Conservation (phyloP, 1,140 invertebrate species). For the Dinothrombium tinctorium region DNA sequence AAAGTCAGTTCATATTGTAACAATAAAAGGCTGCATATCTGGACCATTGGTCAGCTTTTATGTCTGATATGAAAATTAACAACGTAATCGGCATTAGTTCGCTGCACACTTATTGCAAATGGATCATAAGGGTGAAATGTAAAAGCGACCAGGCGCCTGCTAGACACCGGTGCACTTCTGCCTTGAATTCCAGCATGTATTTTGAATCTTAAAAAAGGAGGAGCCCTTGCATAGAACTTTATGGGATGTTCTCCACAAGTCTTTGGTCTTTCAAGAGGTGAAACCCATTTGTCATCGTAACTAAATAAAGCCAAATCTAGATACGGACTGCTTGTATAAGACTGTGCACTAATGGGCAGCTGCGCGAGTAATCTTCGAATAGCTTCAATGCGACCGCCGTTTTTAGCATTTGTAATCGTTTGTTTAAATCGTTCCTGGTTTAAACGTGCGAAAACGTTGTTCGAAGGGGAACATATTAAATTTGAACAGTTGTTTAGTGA, state of each 20-base stretch:
- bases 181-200: constrained; percentile 51
- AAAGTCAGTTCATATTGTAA: too few species aligned
- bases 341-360: constrained; percentile 82
- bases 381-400: constrained; percentile 58
- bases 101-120: constrained; percentile 81
- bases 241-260: constrained; percentile 79
- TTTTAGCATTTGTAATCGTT: constrained; percentile 61
- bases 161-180: constrained; percentile 30
- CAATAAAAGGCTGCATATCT: too few species aligned
- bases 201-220: constrained; percentile 62
- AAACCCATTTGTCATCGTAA: constrained; percentile 90
- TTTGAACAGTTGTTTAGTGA: constrained; percentile 54
- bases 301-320: constrained; percentile 74
- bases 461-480: constrained; percentile 71
- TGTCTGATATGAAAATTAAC: constrained; percentile 76
- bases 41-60: too few species aligned
- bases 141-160: constrained; percentile 69
- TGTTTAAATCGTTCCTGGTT: constrained; percentile 50
- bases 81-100: constrained; percentile 82
- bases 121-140: constrained; percentile 93
- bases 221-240: constrained; percentile 71
- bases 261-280: constrained; percentile 80
- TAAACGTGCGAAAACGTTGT: constrained; percentile 54
- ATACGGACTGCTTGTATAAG: constrained; percentile 75
- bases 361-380: constrained; percentile 69